phyloP scores from a whole-genome alignment of 2,888 invertebrate species.

The Cephus pulcher region DNA sequence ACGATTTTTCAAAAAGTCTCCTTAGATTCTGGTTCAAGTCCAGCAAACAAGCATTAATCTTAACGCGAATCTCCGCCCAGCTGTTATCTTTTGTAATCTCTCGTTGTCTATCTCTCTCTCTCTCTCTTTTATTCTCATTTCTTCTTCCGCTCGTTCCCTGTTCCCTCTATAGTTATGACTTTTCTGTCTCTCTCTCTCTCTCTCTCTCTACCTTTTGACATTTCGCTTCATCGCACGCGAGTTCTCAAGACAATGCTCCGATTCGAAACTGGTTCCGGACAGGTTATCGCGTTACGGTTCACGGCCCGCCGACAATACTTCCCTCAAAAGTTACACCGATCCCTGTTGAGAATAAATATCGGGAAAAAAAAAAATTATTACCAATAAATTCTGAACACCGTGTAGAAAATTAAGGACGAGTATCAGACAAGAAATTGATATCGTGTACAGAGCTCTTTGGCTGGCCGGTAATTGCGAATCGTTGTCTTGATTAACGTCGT shows the following conservation, averaged over 20 bases:
- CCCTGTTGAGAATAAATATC: not conserved
- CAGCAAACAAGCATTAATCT: not conserved
- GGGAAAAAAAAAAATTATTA: not conserved
- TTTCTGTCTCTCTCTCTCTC: not conserved
- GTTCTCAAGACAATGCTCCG: not conserved
- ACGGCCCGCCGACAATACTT: not conserved
- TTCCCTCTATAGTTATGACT: no score
- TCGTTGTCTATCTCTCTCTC: no score
- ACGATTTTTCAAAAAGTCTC: not conserved
- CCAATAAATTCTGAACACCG: not conserved
- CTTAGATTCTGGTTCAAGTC: not conserved
- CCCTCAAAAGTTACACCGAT: not conserved
- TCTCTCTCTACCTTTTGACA: not conserved
- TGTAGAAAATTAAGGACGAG: not conserved
- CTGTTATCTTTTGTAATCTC: not conserved
- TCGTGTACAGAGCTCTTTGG: not conserved
- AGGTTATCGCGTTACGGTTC: not conserved
- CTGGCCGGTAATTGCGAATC: not conserved
- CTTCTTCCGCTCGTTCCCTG: not conserved
- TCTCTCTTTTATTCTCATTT: not conserved
- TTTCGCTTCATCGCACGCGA: slow-evolving; percentile 6
- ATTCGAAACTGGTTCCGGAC: not conserved
- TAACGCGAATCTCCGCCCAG: not conserved
- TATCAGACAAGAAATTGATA: not conserved
- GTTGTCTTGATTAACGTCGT: not conserved